Base-by-base conservation (phyloP, 2,888 invertebrate species). In the Eulithis prunata region DNA sequence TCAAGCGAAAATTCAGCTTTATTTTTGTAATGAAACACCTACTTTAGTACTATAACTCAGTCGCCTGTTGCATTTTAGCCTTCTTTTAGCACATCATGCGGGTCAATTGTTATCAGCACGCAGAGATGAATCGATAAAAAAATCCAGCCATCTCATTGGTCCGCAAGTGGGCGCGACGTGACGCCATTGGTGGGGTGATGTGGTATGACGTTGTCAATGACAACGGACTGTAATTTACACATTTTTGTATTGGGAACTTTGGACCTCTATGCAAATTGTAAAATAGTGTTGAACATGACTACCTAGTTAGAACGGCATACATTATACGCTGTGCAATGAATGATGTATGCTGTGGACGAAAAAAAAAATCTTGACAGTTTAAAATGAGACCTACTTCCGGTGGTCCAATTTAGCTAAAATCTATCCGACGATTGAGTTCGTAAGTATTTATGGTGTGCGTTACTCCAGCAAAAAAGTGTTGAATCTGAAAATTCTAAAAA, bases 121-220 rank as follows among this genome's bases (percentile, higher is more conserved):
- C 77, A 75, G 76, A 79, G 80, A 82, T 83, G 79, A 84, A 86
- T 86, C 86, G 78, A 87, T 87, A 41, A 83, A 77, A 71, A 69
- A 76, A 75, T 74, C 71, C 77, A 57, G 73, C 55, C 56, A 68
- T 70, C 76, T 71, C 69, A 89, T 90, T 89, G 88, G 90, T 68
- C 67, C 76, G 63, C 69, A 69, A 58, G 73, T 78, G 81, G 85
- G 85, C 84, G 82, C 84, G 86, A 81, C 75, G 72, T 67, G 67
- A 58, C 71, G 71, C 76, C 60, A 87, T 89, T 90, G 87, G 89
- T 63, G 60, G 71, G 14, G 53, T 54, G 68, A 71, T 59, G 74
- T 84, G 81, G 83, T 77, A 73, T 83, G 85, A 12, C 82, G 83
- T 83, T 82, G 82, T 80, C 82, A 86, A 86, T 88, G 87, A 74